phyloP scores from a whole-genome alignment of 2,113 vertebrate species.

The Eulemur rufifrons region DNA sequence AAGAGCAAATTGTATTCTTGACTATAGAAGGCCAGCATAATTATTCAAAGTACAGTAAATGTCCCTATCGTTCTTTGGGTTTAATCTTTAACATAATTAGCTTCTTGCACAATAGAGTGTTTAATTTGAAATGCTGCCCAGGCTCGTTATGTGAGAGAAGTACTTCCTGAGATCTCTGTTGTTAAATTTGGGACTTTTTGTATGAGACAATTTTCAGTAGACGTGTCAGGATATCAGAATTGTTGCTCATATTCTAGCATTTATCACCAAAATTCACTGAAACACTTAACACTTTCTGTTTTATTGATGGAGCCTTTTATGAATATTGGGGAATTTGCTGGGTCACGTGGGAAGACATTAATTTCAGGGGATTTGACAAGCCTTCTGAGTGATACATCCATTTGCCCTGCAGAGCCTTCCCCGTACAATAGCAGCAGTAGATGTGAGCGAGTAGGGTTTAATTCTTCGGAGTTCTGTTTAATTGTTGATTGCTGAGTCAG shows the following conservation, averaged over 20 bases:
- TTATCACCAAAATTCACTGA: slow-evolving; percentile 69
- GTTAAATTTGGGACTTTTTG: slow-evolving; percentile 75
- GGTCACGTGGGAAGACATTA: background rate
- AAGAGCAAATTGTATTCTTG: slow-evolving; percentile 78
- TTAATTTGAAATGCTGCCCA: slow-evolving; percentile 87
- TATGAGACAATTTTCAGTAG: slow-evolving; percentile 68
- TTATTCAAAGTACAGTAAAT: slow-evolving; percentile 83
- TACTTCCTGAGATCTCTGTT: slow-evolving; percentile 85
- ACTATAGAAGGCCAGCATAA: slow-evolving; percentile 76
- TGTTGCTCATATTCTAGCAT: slow-evolving; percentile 68
- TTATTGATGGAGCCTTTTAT: slow-evolving; percentile 50
- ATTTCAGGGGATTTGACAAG: background rate
- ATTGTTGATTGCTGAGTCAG: background rate
- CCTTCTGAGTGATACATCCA: background rate
- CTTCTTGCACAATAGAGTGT: slow-evolving; percentile 86
- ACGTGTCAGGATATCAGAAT: slow-evolving; percentile 65
- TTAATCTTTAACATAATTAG: slow-evolving; percentile 88
- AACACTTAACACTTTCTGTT: slow-evolving; percentile 73
- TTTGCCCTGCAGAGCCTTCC: background rate
- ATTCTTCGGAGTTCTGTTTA: background rate
- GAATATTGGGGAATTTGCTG: slow-evolving; percentile 22
- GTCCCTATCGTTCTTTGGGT: slow-evolving; percentile 83
- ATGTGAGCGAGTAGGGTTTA: background rate
- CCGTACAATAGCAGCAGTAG: background rate
- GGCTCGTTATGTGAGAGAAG: slow-evolving; percentile 84